Evolutionary conservation across 1,140 invertebrate genomes (phyloP), one percentile per base, ranked within the genome.

Genomic region (Tetragnatha versicolor): DNA sequence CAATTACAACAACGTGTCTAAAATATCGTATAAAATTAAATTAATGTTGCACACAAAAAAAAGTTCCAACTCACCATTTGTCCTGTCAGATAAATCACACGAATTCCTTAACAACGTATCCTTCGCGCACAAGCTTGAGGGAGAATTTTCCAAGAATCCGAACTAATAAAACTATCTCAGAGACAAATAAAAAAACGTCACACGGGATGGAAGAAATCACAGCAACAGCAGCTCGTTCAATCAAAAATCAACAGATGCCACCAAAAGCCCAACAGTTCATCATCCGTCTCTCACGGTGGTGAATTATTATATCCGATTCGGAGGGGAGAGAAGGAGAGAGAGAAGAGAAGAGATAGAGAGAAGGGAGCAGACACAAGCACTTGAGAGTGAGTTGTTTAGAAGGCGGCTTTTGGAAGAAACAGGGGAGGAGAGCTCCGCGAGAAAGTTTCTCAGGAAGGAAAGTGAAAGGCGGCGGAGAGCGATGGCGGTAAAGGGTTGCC

Each of bases 401-500:
- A 17, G 7, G 39, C 17, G 39, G 17, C 7, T 61, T 17, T 22
- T 49, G 39, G 55, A 63, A 72, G 69, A 53, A 72, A 58, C 69
- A 58, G 69, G 1, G 58, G 72, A 75, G 27, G 29, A 22, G 42
- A 76, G 73, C 63, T 66, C 73, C 60, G 73, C 58, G 22, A 58
- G 73, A 76, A 76, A 76, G 47, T 76, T 76, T 61, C 25, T 61
- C 58, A 61, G 58, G 39, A 45, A 49, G 73, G 58, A 75, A 76
- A 76, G 60, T 65, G 60, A 65, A 76, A 76, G 60, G 60, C 60
- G 25, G 66, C 14, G 42, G 60, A 6, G 58, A 51, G 58, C 35
- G 60, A 37, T 35, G 60, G 73, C 60, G 60, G 58, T 14, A 76
- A 76, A 76, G 73, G 73, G 73, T 76, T 76, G 73, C 73, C 31